phyloP scores from a whole-genome alignment of 2,888 invertebrate genomes.

The Leucoptera coffeella region DNA sequence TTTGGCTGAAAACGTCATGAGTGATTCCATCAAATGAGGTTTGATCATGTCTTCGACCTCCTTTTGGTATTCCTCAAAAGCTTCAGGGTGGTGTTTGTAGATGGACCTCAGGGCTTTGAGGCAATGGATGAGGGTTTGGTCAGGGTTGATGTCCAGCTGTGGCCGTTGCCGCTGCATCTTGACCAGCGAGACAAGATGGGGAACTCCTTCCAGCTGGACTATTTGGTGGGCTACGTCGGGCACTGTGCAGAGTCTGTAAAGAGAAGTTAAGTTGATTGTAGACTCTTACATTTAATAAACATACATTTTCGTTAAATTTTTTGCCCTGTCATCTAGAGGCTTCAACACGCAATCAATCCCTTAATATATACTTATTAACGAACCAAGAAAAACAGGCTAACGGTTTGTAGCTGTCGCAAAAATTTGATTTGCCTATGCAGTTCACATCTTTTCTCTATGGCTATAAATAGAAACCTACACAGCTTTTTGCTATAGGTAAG shows the following conservation, averaged over 20 bases:
- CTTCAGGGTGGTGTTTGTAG: constrained; percentile 33
- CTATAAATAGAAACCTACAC: too few relatives aligned
- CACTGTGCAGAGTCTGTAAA: constrained; percentile 58
- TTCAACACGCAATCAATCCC: constrained; percentile 3
- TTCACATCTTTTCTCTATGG: too few relatives aligned
- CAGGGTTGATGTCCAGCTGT: constrained; percentile 25
- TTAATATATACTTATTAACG: neutral
- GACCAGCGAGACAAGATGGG: constrained; percentile 62
- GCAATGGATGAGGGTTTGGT: constrained; percentile 38
- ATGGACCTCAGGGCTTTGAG: constrained; percentile 38
- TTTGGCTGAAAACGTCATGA: constrained; percentile 70
- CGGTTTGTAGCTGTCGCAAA: too few relatives aligned
- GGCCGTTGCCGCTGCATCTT: constrained; percentile 40
- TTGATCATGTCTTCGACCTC: constrained; percentile 69
- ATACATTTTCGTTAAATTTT: too few relatives aligned
- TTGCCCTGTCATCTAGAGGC: too few relatives aligned
- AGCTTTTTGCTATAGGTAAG: too few relatives aligned
- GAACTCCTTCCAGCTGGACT: constrained; percentile 62
- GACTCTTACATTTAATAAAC: constrained; percentile 1
- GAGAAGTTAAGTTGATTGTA: too few relatives aligned
- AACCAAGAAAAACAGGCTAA: too few relatives aligned
- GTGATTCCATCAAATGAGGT: constrained; percentile 71
- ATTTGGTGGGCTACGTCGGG: constrained; percentile 63
- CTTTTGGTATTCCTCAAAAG: constrained; percentile 31
- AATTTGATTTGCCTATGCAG: too few relatives aligned